phyloP scores from a whole-genome alignment of 2,113 vertebrate species.

The Smithornis capensis region DNA sequence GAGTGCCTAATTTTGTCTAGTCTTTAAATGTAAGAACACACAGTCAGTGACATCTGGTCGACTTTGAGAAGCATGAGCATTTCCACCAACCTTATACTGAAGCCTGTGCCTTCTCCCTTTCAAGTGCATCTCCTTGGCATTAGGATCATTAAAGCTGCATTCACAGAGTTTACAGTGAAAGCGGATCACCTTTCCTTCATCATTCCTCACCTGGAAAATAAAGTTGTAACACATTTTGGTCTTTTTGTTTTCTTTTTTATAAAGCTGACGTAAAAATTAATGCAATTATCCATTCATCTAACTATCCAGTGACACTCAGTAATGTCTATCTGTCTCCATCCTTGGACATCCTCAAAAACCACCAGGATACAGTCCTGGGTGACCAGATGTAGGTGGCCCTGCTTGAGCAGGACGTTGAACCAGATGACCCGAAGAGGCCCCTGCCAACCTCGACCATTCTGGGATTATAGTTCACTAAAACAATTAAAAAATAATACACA shows the following conservation, averaged over 20 bases:
- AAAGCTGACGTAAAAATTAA: background rate
- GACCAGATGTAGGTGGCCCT: background rate
- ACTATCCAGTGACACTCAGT: background rate
- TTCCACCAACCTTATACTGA: conserved; percentile 90
- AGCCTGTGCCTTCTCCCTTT: conserved; percentile 93
- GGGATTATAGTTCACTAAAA: background rate
- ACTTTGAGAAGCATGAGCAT: background rate
- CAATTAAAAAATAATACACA: background rate
- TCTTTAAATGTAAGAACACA: background rate
- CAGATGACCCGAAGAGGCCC: background rate
- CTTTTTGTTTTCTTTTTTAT: background rate
- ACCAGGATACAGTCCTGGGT: background rate
- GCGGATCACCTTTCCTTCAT: conserved; percentile 97
- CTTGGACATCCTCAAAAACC: background rate
- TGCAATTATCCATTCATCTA: background rate
- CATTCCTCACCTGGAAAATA: conserved; percentile 87
- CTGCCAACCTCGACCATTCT: background rate
- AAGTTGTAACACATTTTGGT: background rate
- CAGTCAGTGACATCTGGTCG: background rate
- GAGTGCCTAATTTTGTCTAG: background rate
- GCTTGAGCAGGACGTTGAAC: background rate
- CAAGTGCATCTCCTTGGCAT: conserved; percentile 97
- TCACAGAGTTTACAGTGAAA: conserved; percentile 98
- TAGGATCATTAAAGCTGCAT: conserved; percentile 98
- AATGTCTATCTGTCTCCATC: background rate